phyloP scores from a whole-genome alignment of 2,797 vertebrate genomes.

The Molossus molossus region DNA sequence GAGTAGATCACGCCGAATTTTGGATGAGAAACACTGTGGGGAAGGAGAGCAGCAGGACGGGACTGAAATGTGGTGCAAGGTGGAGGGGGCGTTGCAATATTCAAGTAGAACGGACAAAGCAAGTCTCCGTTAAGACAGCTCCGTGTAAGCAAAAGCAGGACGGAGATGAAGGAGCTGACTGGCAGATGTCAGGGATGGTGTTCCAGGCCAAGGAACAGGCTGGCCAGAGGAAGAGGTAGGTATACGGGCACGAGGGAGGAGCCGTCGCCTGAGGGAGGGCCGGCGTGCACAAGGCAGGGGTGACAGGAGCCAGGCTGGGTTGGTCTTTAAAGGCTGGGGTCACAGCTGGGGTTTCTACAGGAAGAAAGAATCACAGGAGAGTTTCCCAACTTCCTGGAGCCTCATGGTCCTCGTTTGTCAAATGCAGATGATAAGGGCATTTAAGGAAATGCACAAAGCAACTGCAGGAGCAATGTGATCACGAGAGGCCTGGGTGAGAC shows the following conservation, averaged over 20 bases:
- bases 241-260: rapidly evolving
- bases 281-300: rapidly evolving
- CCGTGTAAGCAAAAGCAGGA: rapidly evolving
- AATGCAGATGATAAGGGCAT: neutral
- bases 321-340: neutral
- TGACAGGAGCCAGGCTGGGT: neutral
- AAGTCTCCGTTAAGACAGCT: neutral
- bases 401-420: neutral
- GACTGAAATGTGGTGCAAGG: neutral
- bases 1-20: neutral
- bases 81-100: rapidly evolving
- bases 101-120: neutral
- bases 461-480: rapidly evolving
- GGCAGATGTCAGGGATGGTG: rapidly evolving
- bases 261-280: neutral
- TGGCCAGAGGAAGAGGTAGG: no score
- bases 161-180: neutral
- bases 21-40: neutral
- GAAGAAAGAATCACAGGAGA: neutral
- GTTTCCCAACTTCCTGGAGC: neutral
- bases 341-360: neutral
- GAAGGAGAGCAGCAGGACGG: neutral
- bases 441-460: neutral
- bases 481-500: neutral
- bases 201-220: neutral